Base-by-base conservation (phyloP, 1,140 invertebrate genomes). In the Atopsyche davidsoni region DNA sequence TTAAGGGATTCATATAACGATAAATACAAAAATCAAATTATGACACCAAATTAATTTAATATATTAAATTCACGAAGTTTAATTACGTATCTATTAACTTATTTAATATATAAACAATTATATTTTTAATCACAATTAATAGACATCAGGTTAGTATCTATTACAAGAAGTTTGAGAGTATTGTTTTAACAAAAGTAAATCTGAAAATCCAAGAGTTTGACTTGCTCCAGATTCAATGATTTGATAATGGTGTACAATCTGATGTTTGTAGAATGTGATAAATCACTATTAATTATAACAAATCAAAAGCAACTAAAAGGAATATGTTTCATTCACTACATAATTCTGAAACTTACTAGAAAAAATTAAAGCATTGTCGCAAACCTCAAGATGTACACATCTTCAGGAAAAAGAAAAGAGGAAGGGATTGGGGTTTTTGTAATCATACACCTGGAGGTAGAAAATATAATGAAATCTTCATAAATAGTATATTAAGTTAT, bases 1-100 rank as follows among this genome's bases (percentile, higher is more conserved):
- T 19, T 4, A 17, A 17, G n/a, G n/a, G n/a, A n/a, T n/a, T n/a
- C n/a, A n/a, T n/a, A n/a, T n/a, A n/a, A n/a, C n/a, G n/a, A n/a
- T 13, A 58, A 44, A 22, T 17, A 24, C 4, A 28, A 46, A 32
- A 32, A 9, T 7, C 6, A 41, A 22, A 41, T 17, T 2, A 18
- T 21, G 42, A 21, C 1, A 18, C 28, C 18, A 9, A 25, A 50
- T 4, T 40, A 19, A 13, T 32, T 32, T 11, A 22, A 4, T 43
- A 43, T 24, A n/a, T 4, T 3, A 25, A 9, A 4, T 25, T 40
- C n/a, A 23, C 22, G 18, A 39, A 31, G 34, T 9, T 3, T 31
- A 6, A n/a, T 25, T 7, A 22, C 3, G 17, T 6, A 4, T 31
- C 9, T 31, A 32, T 4, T 4, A 32, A 44, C 13, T 9, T 43